These are phyloP conservation scores for Gambelia wislizenii DNA, from an alignment of 2,797 vertebrate species.

Conservation along the genomic window DNA sequence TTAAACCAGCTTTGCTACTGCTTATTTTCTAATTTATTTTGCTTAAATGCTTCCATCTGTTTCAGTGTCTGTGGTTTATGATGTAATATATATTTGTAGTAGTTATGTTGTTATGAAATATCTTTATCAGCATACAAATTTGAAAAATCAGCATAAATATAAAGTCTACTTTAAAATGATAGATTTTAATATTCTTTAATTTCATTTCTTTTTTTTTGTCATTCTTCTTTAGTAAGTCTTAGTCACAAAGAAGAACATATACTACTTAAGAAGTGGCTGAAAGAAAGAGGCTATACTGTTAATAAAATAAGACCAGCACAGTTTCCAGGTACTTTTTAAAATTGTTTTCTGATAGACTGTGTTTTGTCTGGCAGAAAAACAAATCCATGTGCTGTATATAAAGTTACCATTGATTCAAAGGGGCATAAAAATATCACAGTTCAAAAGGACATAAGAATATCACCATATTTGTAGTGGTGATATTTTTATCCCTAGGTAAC, in stretches of 20 bases:
- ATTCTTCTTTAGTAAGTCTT: constrained; percentile 79
- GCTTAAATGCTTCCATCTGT: neutral
- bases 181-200: neutral
- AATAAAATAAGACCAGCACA: constrained; percentile 81
- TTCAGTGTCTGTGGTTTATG: neutral
- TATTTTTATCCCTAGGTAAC: neutral
- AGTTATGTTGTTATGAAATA: neutral
- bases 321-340: constrained; percentile 84
- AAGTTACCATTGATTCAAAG: neutral
- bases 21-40: neutral
- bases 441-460: neutral
- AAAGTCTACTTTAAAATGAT: neutral
- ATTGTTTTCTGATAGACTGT: constrained; percentile 3
- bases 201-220: neutral
- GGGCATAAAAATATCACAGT: neutral
- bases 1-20: too few relatives aligned
- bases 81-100: neutral
- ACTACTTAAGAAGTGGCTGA: constrained; percentile 88
- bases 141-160: neutral
- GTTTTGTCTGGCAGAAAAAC: neutral
- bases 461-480: too few relatives aligned
- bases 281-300: constrained; percentile 84
- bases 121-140: too few relatives aligned
- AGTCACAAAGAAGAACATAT: constrained; percentile 85
- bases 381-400: neutral